Evolutionary conservation across 2,797 vertebrate genomes (phyloP).

Genomic region (Argya squamiceps): DNA sequence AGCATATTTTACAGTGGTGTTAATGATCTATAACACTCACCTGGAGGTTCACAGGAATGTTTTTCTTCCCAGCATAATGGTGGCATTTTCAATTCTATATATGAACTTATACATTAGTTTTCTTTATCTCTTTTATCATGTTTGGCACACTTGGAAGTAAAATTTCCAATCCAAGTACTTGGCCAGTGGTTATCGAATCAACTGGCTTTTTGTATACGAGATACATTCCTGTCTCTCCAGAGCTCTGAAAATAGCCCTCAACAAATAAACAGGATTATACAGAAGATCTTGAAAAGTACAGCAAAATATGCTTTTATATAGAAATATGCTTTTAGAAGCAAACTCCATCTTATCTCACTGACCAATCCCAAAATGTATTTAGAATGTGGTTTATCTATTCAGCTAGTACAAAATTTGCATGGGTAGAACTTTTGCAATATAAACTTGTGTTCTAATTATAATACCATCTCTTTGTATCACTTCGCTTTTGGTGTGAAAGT

Average conservation of each 20-base stretch:
- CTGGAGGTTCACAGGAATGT: background rate
- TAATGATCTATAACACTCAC: background rate
- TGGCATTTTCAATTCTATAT: background rate
- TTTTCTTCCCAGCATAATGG: background rate
- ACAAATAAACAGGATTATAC: background rate
- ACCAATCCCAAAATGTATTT: background rate
- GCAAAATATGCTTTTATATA: too few relatives aligned
- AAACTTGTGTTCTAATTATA: background rate
- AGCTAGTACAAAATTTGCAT: background rate
- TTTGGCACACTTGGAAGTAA: background rate
- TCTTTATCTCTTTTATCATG: background rate
- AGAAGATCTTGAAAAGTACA: background rate
- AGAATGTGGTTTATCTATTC: background rate
- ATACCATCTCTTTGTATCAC: background rate
- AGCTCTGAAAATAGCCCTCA: background rate
- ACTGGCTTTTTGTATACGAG: background rate
- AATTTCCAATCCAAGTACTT: background rate
- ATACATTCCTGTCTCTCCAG: background rate
- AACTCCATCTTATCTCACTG: background rate
- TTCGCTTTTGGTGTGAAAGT: background rate
- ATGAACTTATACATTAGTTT: background rate
- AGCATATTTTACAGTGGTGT: background rate
- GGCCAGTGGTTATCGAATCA: background rate
- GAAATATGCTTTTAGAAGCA: background rate
- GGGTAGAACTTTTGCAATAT: background rate